Evolutionary conservation across 2,797 vertebrate species (phyloP).

Genomic region (Gallinago solitaria): DNA sequence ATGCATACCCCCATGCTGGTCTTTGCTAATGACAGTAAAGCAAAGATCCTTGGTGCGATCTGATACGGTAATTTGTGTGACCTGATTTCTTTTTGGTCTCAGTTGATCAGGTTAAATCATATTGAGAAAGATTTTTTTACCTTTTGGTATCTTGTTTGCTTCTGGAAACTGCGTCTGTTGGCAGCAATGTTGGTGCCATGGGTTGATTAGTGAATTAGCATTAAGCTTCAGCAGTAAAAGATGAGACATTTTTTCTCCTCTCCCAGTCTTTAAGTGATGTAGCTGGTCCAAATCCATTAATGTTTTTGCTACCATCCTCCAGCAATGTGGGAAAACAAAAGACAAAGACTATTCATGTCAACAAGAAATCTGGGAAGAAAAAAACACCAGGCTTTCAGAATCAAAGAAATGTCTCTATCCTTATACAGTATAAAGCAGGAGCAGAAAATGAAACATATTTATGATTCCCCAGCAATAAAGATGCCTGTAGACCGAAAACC

Average conservation of each 20-base stretch:
- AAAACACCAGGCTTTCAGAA: background rate
- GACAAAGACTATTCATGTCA: conserved; percentile 54
- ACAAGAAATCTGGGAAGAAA: background rate
- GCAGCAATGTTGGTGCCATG: background rate
- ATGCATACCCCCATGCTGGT: no score
- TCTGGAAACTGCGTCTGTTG: background rate
- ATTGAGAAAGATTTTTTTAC: background rate
- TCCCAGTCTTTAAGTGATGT: background rate
- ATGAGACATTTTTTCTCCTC: background rate
- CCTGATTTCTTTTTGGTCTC: background rate
- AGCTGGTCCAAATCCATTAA: conserved; percentile 23
- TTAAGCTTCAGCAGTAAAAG: background rate
- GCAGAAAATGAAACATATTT: background rate
- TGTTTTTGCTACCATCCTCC: conserved; percentile 42
- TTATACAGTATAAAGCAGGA: background rate
- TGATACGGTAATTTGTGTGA: background rate
- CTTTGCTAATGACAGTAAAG: background rate
- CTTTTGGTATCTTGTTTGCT: background rate
- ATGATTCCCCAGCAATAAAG: background rate
- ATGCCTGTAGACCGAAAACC: background rate
- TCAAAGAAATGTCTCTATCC: background rate
- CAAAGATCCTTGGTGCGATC: background rate
- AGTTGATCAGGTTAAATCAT: background rate
- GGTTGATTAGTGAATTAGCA: background rate
- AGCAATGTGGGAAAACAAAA: conserved; percentile 50